phyloP scores from a whole-genome alignment of 2,888 invertebrate genomes.

The Thyatira batis region DNA sequence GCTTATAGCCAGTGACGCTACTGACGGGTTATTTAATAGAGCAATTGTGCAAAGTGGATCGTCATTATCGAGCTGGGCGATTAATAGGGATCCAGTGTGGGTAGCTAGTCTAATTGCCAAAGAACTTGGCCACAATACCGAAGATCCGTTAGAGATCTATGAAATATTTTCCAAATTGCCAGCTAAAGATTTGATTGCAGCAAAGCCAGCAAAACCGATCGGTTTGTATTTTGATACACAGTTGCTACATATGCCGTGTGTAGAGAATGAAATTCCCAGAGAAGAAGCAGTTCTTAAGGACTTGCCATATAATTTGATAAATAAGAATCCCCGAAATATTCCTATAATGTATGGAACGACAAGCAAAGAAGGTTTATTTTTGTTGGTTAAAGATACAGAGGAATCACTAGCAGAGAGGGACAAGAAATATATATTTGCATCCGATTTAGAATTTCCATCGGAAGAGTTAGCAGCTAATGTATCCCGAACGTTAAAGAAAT shows the following conservation, averaged over 20 bases:
- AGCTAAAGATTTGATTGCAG: conserved; percentile 44
- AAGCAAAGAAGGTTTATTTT: conserved; percentile 61
- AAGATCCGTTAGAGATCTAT: conserved; percentile 62
- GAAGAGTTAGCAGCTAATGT: conserved; percentile 48
- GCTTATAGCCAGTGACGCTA: conserved; percentile 53
- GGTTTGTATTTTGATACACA: conserved; percentile 66
- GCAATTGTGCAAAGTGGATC: conserved; percentile 72
- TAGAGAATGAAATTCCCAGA: conserved; percentile 58
- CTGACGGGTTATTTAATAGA: conserved; percentile 61
- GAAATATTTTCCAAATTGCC: conserved; percentile 54
- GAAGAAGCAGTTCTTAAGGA: conserved; percentile 61
- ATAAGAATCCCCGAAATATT: conserved; percentile 46
- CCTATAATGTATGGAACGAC: conserved; percentile 59
- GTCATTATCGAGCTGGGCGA: conserved; percentile 62
- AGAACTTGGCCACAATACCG: conserved; percentile 53
- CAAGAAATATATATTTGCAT: conserved; percentile 60
- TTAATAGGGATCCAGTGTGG: conserved; percentile 63
- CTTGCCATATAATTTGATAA: conserved; percentile 61
- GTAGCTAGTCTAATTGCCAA: conserved; percentile 62
- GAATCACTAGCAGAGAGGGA: conserved; percentile 48
- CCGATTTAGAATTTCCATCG: conserved; percentile 60
- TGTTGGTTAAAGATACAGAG: conserved; percentile 32
- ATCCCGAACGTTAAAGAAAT: conserved; percentile 50
- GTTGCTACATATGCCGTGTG: conserved; percentile 63
- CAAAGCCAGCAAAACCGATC: conserved; percentile 51